Evolutionary conservation across 2,888 invertebrate species (phyloP).

Genomic region (Cylloceria caligata): DNA sequence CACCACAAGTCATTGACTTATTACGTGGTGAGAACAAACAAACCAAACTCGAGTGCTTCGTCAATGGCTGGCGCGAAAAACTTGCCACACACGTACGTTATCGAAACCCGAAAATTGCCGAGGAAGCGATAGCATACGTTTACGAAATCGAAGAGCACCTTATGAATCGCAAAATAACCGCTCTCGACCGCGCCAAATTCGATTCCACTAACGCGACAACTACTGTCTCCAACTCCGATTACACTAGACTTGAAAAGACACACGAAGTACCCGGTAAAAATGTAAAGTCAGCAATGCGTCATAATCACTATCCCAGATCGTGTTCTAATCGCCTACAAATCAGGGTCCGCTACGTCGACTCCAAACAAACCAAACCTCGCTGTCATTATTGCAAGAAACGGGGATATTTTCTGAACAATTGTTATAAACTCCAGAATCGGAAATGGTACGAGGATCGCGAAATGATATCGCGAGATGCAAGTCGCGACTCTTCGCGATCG

Average conservation of each 20-base stretch:
- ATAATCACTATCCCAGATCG: no score
- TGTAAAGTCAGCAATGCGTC: no score
- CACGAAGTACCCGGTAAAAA: no score
- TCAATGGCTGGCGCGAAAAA: background rate
- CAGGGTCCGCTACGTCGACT: conserved; percentile 1
- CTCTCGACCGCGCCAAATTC: conserved; percentile 10
- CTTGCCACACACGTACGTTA: background rate
- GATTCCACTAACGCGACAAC: background rate
- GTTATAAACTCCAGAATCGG: conserved; percentile 13
- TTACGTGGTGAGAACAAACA: no score
- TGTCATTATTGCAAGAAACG: conserved; percentile 6
- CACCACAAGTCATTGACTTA: no score
- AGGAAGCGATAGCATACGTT: no score
- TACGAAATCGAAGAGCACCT: no score
- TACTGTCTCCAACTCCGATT: no score
- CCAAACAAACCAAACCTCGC: background rate
- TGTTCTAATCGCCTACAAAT: background rate
- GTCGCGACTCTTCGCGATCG: background rate
- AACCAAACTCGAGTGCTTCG: no score
- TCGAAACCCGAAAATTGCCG: no score
- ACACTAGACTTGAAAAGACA: background rate
- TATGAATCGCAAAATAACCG: no score
- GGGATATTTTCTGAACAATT: background rate
- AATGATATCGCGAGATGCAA: background rate
- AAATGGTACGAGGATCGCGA: conserved; percentile 5